Evolutionary conservation across 1,140 invertebrate genomes (phyloP).

Genomic region (Philopotamus ludificatus): DNA sequence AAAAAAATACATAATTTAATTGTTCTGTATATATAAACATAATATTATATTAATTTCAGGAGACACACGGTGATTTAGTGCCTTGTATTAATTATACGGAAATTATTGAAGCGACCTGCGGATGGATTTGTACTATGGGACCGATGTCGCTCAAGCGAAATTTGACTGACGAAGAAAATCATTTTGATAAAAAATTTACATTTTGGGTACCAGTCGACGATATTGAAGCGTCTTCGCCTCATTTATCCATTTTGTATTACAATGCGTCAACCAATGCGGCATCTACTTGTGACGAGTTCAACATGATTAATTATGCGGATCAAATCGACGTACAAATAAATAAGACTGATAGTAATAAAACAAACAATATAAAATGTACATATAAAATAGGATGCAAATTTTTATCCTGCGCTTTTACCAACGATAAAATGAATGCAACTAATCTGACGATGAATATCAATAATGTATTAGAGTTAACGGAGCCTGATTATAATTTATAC

Average conservation of each 20-base stretch:
- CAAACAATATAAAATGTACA: not conserved
- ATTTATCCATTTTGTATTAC: not conserved
- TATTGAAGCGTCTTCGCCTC: not conserved
- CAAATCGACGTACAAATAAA: too few species aligned
- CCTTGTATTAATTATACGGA: not conserved
- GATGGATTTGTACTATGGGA: slow-evolving; percentile 33
- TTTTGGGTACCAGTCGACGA: slow-evolving; percentile 12
- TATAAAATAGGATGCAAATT: slow-evolving; percentile 10
- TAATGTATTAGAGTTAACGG: not conserved
- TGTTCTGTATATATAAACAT: not conserved
- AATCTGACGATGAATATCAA: slow-evolving; percentile 6
- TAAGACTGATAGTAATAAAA: not conserved
- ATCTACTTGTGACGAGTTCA: not conserved
- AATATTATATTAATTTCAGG: not conserved
- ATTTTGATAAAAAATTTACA: too few species aligned
- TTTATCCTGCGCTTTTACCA: slow-evolving; percentile 20
- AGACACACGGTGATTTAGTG: not conserved
- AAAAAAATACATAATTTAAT: not conserved
- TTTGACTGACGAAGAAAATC: too few species aligned
- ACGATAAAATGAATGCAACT: not conserved
- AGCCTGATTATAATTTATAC: slow-evolving; percentile 50
- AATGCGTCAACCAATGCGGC: not conserved
- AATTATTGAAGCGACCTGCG: slow-evolving; percentile 20
- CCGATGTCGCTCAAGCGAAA: not conserved
- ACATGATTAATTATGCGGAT: not conserved